phyloP scores from a whole-genome alignment of 2,888 invertebrate species.

The Lissonota sp. region DNA sequence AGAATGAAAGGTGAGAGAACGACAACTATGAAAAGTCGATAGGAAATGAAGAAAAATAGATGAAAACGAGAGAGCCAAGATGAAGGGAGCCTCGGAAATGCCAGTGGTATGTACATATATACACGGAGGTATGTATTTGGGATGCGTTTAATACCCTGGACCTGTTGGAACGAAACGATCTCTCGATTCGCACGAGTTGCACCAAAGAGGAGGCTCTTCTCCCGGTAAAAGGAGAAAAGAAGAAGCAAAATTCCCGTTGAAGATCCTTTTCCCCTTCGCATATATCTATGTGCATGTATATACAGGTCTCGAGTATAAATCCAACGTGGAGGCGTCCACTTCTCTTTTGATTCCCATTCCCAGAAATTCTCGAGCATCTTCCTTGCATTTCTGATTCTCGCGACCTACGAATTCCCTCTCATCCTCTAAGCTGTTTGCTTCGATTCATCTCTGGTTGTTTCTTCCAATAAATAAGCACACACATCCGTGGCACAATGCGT shows the following conservation, averaged over 20 bases:
- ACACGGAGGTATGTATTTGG: neutral
- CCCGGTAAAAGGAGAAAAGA: neutral
- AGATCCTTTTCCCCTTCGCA: too few relatives aligned
- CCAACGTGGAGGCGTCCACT: neutral
- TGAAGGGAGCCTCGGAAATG: conserved; percentile 32
- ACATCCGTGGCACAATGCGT: conserved; percentile 20
- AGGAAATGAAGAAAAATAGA: conserved; percentile 29
- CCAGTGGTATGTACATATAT: conserved; percentile 6
- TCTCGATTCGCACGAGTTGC: conserved; percentile 61
- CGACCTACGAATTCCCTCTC: conserved; percentile 17
- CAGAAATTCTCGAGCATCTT: conserved; percentile 1
- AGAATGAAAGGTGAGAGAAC: conserved; percentile 5
- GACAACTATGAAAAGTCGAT: conserved; percentile 21
- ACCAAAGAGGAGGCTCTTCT: conserved; percentile 38
- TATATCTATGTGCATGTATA: neutral
- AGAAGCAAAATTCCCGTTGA: too few relatives aligned
- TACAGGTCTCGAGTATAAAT: neutral
- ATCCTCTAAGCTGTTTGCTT: neutral
- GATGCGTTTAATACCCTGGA: conserved; percentile 55
- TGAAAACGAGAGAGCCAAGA: conserved; percentile 6
- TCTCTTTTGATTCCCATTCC: conserved; percentile 5
- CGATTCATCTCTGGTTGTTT: neutral
- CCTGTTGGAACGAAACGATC: conserved; percentile 63
- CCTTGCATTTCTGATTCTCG: conserved; percentile 12
- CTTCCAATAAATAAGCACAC: neutral